Evolutionary conservation across 2,113 vertebrate species (phyloP).

Genomic region (Monopterus albus): DNA sequence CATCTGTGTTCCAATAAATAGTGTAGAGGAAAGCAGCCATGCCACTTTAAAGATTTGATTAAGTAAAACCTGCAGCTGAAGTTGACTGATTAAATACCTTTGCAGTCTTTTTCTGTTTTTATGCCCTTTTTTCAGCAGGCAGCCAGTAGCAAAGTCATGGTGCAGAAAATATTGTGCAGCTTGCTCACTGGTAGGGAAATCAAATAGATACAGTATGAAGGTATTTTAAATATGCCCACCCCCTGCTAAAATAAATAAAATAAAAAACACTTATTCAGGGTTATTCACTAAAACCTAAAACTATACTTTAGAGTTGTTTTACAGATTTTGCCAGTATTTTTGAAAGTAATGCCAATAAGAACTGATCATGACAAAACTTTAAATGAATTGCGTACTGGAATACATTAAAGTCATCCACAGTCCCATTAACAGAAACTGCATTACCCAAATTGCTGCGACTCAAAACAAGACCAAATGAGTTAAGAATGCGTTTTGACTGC

Average conservation of each 20-base stretch:
- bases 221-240: background rate
- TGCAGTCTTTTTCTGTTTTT: conserved; percentile 24
- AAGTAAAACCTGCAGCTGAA: conserved; percentile 69
- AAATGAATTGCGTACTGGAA: background rate
- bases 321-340: too few species aligned
- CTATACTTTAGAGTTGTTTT: too few species aligned
- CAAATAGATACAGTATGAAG: conserved; percentile 16
- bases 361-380: background rate
- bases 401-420: too few species aligned
- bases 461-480: background rate
- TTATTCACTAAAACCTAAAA: too few species aligned
- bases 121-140: background rate
- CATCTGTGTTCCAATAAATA: conserved; percentile 22
- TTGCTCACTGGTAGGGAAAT: conserved; percentile 15
- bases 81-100: conserved; percentile 71
- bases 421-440: background rate
- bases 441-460: background rate
- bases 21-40: conserved; percentile 37
- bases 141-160: conserved; percentile 30
- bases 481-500: background rate
- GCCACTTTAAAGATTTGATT: conserved; percentile 71
- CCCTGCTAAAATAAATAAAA: too few species aligned
- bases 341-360: too few species aligned
- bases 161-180: conserved; percentile 29
- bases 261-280: too few species aligned